Conservation (phyloP, 1,140 invertebrate genomes). For the Ephestia elutella region DNA sequence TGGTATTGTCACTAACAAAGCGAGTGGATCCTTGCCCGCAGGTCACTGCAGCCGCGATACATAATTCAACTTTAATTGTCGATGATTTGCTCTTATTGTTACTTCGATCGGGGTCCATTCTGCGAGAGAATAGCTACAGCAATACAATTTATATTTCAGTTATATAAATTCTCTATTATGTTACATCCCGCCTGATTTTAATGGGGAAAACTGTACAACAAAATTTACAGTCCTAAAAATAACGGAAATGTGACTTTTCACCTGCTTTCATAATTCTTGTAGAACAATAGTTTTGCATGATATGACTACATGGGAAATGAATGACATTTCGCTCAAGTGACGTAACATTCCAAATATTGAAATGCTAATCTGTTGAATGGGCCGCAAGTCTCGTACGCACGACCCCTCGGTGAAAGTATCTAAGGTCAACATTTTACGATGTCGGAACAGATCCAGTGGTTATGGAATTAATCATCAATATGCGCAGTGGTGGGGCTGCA, state of each 20-base stretch:
- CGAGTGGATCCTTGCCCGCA: constrained; percentile 6
- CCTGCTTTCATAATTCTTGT: neutral
- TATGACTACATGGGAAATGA: neutral
- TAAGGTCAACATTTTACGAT: neutral
- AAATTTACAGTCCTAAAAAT: neutral
- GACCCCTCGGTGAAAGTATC: neutral
- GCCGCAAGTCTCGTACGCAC: neutral
- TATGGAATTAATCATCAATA: constrained; percentile 4
- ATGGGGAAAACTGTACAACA: neutral
- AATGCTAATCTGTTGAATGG: neutral
- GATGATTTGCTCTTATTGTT: neutral
- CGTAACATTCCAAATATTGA: neutral
- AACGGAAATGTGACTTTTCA: constrained; percentile 6
- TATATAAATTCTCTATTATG: too few species aligned
- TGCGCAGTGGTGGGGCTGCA: neutral
- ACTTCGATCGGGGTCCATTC: neutral
- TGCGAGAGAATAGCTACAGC: too few species aligned
- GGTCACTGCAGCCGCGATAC: constrained; percentile 9
- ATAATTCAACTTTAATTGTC: neutral
- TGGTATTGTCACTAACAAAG: constrained; percentile 7
- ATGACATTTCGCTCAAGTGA: neutral
- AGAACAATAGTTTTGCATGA: neutral
- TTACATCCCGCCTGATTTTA: too few species aligned
- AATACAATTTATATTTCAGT: too few species aligned
- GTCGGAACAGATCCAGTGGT: neutral